Conservation (phyloP, 2,888 invertebrate species). For the Thera britannica region DNA sequence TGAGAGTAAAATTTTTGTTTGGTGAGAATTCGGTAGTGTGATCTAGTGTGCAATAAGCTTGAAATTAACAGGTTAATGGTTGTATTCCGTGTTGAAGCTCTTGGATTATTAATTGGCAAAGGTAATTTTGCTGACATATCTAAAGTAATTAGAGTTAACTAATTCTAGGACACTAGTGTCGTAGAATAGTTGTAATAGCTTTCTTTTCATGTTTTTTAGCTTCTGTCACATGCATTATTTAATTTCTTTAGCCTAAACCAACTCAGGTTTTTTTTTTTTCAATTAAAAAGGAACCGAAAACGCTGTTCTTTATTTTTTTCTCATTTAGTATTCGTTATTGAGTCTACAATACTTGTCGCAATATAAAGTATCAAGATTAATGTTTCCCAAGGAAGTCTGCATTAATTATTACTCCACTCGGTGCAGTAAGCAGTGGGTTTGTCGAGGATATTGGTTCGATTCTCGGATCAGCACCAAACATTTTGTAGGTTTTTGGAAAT, state of each 20-base stretch:
- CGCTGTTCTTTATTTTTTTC: neutral
- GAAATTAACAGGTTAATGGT: slow-evolving; percentile 17
- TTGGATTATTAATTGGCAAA: slow-evolving; percentile 23
- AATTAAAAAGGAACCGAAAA: neutral
- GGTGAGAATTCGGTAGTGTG: slow-evolving; percentile 13
- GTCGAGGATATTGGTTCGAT: slow-evolving; percentile 6
- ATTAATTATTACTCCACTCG: slow-evolving; percentile 10
- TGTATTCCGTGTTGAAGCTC: slow-evolving; percentile 21
- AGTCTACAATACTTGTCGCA: slow-evolving; percentile 15
- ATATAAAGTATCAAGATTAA: slow-evolving; percentile 27
- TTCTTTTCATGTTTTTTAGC: too few species aligned
- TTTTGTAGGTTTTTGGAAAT: neutral
- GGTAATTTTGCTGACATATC: slow-evolving; percentile 9
- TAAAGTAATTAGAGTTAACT: neutral
- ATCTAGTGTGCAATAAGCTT: slow-evolving; percentile 18
- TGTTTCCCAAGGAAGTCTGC: slow-evolving; percentile 15
- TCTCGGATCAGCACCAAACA: neutral
- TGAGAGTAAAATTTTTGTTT: neutral
- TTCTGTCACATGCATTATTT: too few species aligned
- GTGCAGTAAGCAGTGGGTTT: neutral
- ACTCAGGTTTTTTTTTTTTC: too few species aligned
- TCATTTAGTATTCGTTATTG: slow-evolving; percentile 13
- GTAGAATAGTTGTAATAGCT: neutral
- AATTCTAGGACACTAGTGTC: neutral
- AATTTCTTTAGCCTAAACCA: too few species aligned